Evolutionary conservation across 2,797 vertebrate genomes (phyloP).

Genomic region (Enteromius thamalakanensis): DNA sequence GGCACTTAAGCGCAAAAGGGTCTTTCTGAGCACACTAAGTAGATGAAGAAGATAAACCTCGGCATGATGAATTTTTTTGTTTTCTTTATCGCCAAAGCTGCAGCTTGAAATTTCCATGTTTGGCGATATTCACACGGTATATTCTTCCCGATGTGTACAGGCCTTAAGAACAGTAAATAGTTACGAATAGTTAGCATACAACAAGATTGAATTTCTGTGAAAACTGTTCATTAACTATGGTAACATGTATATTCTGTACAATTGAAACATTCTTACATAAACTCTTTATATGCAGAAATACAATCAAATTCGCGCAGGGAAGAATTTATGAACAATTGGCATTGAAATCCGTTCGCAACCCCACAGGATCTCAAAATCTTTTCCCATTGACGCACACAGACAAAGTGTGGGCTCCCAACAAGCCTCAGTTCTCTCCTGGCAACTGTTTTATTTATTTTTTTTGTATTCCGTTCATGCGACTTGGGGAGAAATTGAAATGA

Average conservation of each 20-base stretch:
- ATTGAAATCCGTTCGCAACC: background rate
- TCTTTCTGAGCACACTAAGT: too few species aligned
- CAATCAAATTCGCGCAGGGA: background rate
- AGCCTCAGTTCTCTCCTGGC: conserved; percentile 24
- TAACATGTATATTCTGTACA: background rate
- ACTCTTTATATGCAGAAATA: background rate
- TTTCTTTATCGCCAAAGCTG: too few species aligned
- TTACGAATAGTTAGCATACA: background rate
- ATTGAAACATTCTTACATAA: background rate
- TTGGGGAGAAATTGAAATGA: conserved; percentile 67
- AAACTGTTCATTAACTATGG: background rate
- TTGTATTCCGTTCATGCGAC: conserved; percentile 20
- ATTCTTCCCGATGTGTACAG: too few species aligned
- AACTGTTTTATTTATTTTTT: background rate
- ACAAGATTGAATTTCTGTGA: background rate
- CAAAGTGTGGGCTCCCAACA: background rate
- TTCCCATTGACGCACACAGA: background rate
- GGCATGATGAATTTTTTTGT: too few species aligned
- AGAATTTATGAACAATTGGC: background rate
- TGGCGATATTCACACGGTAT: too few species aligned
- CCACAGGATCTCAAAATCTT: background rate
- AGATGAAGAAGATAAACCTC: too few species aligned
- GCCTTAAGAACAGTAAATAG: background rate
- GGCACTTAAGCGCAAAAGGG: too few species aligned
- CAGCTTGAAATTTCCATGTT: too few species aligned